These are phyloP conservation scores for Passerina amoena DNA, from an alignment of 2,113 vertebrate genomes.

Conservation along the genomic window DNA sequence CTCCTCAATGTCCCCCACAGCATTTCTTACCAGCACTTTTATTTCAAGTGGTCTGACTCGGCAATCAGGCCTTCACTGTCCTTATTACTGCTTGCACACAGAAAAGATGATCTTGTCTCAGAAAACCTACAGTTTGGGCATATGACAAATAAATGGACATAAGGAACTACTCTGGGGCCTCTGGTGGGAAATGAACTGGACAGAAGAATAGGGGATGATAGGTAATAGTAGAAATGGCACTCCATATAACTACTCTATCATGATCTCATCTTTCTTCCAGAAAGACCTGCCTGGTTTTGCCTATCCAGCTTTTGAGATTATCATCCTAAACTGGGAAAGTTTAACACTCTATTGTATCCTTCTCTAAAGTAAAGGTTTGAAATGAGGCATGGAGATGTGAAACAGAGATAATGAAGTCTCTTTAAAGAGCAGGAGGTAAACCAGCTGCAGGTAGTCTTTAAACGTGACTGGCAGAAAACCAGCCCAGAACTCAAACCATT, in stretches of 20 bases:
- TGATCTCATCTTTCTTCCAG: not conserved
- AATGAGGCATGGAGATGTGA: not conserved
- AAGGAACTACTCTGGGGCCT: not conserved
- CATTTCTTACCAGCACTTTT: not conserved
- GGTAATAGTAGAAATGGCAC: not conserved
- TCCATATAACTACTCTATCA: not conserved
- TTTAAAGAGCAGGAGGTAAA: not conserved
- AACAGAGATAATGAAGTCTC: not conserved
- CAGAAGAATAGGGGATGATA: not conserved
- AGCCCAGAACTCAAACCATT: not conserved
- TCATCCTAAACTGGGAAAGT: not conserved
- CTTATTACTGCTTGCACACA: not conserved
- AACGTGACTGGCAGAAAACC: not conserved
- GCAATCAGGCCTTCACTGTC: not conserved
- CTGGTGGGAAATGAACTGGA: not conserved
- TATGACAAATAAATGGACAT: not conserved
- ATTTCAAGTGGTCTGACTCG: not conserved
- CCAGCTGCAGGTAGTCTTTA: not conserved
- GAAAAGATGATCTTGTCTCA: not conserved
- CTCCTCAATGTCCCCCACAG: not conserved
- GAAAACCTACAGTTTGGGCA: not conserved
- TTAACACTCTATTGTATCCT: not conserved
- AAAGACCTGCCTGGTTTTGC: not conserved
- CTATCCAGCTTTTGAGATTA: not conserved
- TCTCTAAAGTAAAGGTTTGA: not conserved